These are phyloP conservation scores for Chelon labrosus DNA, from an alignment of 2,797 vertebrate species.

Conservation along the genomic window DNA sequence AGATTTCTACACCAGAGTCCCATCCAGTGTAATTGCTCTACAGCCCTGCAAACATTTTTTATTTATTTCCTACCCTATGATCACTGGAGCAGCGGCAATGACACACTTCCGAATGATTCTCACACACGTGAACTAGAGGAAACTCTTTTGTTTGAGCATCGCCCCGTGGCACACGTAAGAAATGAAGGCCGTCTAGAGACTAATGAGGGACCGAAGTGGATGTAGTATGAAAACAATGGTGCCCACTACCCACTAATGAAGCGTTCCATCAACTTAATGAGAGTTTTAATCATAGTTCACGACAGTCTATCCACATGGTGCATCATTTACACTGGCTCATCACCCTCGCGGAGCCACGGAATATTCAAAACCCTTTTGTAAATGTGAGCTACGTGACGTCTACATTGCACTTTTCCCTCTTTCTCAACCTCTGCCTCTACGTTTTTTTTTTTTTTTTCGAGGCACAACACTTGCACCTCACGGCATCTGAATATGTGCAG, in stretches of 20 bases:
- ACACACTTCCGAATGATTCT: constrained; percentile 29
- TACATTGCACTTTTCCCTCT: not conserved
- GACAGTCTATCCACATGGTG: constrained; percentile 34
- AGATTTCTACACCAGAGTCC: constrained; percentile 34
- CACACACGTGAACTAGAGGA: constrained; percentile 3
- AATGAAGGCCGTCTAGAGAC: constrained; percentile 28
- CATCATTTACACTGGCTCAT: constrained; percentile 32
- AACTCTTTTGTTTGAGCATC: constrained; percentile 22
- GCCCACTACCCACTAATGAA: constrained; percentile 56
- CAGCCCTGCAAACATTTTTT: constrained; percentile 20
- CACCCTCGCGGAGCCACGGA: constrained; percentile 25
- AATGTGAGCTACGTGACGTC: constrained; percentile 28
- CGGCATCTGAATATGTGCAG: constrained; percentile 62
- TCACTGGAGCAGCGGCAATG: constrained; percentile 21
- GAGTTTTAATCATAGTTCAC: constrained; percentile 58
- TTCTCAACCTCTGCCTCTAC: constrained; percentile 19
- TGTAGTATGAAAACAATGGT: constrained; percentile 53
- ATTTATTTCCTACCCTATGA: constrained; percentile 24
- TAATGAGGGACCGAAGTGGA: constrained; percentile 30
- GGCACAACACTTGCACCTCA: constrained; percentile 52
- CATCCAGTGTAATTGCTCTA: constrained; percentile 32
- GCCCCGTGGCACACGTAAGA: constrained; percentile 29
- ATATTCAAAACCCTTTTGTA: constrained; percentile 29
- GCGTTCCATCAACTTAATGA: constrained; percentile 70
- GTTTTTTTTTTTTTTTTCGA: constrained; percentile 25